Percentiles rank a stretch among this genome's conserved stretches.
Conservation (phyloP, 2,113 vertebrate genomes). For the Phrynosoma blainvillii region DNA sequence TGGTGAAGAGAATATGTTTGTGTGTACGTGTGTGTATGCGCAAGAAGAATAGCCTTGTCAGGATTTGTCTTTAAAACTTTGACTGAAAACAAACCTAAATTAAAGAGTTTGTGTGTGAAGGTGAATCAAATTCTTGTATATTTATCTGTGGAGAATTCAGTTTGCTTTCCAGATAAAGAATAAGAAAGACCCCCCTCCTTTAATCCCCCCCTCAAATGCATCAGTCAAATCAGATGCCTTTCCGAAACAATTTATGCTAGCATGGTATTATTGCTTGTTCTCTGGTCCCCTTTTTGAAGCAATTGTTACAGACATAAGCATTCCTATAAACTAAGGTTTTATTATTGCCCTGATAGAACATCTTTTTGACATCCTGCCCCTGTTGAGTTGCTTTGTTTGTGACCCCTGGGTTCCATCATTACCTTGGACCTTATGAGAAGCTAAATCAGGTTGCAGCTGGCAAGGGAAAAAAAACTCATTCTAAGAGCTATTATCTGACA, state of each 20-base stretch:
- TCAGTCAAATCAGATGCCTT: neutral
- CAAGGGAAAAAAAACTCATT: neutral
- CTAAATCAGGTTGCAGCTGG: neutral
- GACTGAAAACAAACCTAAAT: neutral
- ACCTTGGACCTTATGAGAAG: neutral
- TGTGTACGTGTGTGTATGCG: too few relatives aligned
- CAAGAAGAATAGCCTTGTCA: too few relatives aligned
- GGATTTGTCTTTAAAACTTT: neutral
- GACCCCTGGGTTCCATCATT: neutral
- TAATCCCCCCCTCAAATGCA: neutral
- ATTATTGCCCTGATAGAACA: neutral
- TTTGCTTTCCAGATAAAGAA: neutral
- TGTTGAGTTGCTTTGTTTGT: conserved; percentile 8
- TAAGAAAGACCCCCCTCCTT: neutral
- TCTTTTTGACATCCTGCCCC: neutral
- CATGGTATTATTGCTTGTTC: neutral
- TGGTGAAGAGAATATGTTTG: too few relatives aligned
- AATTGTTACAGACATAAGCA: neutral
- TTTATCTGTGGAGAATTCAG: neutral
- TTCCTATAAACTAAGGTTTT: conserved; percentile 29
- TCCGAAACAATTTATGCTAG: conserved; percentile 16
- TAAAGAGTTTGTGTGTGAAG: neutral
- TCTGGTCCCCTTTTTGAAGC: conserved; percentile 7
- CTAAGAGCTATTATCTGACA: neutral
- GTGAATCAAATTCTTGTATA: neutral